Conservation (phyloP, 2,113 vertebrate genomes). For the Percina caprodes region DNA sequence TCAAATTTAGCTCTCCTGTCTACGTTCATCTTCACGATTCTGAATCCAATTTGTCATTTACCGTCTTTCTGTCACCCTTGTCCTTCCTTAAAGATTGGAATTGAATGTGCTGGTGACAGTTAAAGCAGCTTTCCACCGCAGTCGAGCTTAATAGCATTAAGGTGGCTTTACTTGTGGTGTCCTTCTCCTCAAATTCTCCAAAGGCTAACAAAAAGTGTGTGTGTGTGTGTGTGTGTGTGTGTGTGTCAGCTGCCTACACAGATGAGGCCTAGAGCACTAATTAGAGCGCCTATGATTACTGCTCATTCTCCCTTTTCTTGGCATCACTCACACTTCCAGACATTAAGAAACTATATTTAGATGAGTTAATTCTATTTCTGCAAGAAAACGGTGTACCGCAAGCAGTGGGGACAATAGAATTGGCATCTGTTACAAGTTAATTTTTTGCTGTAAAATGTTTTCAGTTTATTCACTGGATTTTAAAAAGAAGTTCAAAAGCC, state of each 20-base stretch:
- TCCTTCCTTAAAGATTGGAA: constrained; percentile 47
- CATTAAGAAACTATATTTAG: constrained; percentile 53
- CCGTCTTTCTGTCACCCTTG: constrained; percentile 25
- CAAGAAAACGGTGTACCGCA: constrained; percentile 28
- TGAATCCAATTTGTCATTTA: constrained; percentile 45
- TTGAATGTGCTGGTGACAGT: constrained; percentile 22
- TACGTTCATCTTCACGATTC: constrained; percentile 18
- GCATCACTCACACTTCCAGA: constrained; percentile 38
- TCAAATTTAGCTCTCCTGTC: constrained; percentile 40
- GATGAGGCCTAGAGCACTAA: constrained; percentile 62
- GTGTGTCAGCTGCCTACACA: constrained; percentile 35
- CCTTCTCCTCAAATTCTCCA: neutral
- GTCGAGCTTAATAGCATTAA: neutral
- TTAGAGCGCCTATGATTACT: constrained; percentile 60
- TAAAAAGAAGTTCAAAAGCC: neutral
- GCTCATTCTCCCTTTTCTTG: constrained; percentile 52
- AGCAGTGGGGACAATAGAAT: constrained; percentile 26
- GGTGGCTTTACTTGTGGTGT: constrained; percentile 5
- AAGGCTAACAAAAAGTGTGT: constrained; percentile 30
- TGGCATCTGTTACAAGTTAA: constrained; percentile 32
- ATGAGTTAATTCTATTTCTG: constrained; percentile 24
- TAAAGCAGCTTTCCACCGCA: neutral
- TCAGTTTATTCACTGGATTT: neutral
- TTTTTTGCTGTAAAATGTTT: constrained; percentile 17
- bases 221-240: constrained; percentile 12